These are phyloP conservation scores for Elgaria multicarinata DNA, from an alignment of 2,113 vertebrate genomes.

Conservation along the genomic window DNA sequence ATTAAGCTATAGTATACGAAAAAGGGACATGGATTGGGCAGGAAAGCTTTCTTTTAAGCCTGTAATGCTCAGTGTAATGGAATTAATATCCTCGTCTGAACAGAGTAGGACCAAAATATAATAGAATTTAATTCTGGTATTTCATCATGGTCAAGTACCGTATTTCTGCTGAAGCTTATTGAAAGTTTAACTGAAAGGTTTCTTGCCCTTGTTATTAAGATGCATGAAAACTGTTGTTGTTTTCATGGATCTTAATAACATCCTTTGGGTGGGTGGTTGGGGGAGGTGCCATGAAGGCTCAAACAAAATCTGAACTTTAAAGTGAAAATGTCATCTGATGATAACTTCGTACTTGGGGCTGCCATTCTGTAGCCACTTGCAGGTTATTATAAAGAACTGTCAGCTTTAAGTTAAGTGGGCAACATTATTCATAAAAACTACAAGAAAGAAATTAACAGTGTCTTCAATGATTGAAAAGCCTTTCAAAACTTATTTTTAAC, in stretches of 20 bases:
- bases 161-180: background rate
- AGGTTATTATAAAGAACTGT: background rate
- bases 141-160: background rate
- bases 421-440: too few species aligned
- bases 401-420: background rate
- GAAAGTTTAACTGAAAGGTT: background rate
- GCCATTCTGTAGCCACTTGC: background rate
- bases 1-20: background rate
- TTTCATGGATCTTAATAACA: too few species aligned
- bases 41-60: background rate
- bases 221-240: background rate
- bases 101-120: background rate
- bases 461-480: too few species aligned
- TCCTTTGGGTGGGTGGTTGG: too few species aligned
- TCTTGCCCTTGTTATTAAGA: background rate
- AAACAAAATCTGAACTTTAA: background rate
- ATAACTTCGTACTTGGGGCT: background rate
- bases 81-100: background rate
- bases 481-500: too few species aligned
- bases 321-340: background rate
- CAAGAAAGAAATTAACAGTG: too few species aligned
- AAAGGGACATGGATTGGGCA: background rate
- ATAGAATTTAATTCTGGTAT: background rate
- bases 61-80: background rate
- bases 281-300: background rate